Evolutionary conservation across 1,140 invertebrate species (phyloP).

Genomic region (Bombus consobrinus): DNA sequence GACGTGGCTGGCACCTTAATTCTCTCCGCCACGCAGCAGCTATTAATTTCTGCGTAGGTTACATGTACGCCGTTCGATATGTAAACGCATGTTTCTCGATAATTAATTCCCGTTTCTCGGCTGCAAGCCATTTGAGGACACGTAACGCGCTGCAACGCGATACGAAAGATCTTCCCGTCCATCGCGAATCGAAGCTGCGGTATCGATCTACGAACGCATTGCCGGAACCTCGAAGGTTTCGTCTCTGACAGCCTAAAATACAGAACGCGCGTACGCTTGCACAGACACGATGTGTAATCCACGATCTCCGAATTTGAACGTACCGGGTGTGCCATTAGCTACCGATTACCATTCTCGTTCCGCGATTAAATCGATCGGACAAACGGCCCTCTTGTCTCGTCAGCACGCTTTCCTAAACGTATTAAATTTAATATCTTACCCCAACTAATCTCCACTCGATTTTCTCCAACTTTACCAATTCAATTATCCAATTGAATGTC

Average conservation of each 20-base stretch:
- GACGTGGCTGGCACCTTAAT: slow-evolving; percentile 33
- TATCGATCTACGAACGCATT: slow-evolving; percentile 55
- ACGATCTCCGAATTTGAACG: slow-evolving; percentile 23
- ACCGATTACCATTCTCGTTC: too few relatives aligned
- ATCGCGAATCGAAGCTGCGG: slow-evolving; percentile 58
- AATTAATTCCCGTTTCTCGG: slow-evolving; percentile 62
- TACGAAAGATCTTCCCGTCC: slow-evolving; percentile 53
- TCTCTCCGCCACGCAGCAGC: slow-evolving; percentile 34
- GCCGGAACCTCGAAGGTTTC: slow-evolving; percentile 39
- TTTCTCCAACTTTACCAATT: too few relatives aligned
- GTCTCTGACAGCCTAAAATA: slow-evolving; percentile 57
- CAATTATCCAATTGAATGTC: too few relatives aligned
- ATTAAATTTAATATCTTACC: too few relatives aligned
- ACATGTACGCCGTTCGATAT: slow-evolving; percentile 38
- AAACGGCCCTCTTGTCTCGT: too few relatives aligned
- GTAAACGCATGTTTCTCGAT: slow-evolving; percentile 61
- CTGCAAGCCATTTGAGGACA: slow-evolving; percentile 58
- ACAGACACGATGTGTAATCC: slow-evolving; percentile 47
- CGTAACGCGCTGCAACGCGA: slow-evolving; percentile 36
- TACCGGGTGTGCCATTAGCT: slow-evolving; percentile 22
- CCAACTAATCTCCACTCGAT: too few relatives aligned
- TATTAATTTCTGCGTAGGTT: slow-evolving; percentile 56
- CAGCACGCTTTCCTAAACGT: too few relatives aligned
- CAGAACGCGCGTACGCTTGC: slow-evolving; percentile 50
- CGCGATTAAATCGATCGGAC: too few relatives aligned